These are phyloP conservation scores for Apostichopus parvimensis DNA, from an alignment of 35 echinoderm and acorn worm species.

Conservation along the genomic window DNA sequence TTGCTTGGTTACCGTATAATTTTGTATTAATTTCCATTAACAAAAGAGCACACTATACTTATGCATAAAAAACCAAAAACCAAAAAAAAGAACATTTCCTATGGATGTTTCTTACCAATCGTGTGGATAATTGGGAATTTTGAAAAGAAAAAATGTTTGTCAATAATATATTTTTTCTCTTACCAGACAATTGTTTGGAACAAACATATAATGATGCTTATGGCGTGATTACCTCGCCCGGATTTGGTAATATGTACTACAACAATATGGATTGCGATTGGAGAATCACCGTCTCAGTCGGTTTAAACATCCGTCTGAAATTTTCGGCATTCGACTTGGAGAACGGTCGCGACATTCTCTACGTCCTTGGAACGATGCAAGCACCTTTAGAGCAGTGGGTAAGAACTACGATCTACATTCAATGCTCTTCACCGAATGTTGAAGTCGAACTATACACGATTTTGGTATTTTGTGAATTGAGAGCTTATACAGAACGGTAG, in stretches of 20 bases:
- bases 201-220: constrained; percentile 24
- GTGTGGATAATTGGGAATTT: too few species aligned
- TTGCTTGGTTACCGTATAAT: too few species aligned
- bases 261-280: constrained; percentile 77
- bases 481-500: too few species aligned
- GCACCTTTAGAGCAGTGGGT: constrained; percentile 59
- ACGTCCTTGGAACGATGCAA: constrained; percentile 54
- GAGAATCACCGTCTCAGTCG: constrained; percentile 68
- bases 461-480: too few species aligned
- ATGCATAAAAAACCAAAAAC: too few species aligned
- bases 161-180: not conserved
- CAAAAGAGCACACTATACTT: too few species aligned
- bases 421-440: too few species aligned
- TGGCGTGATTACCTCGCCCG: constrained; percentile 76
- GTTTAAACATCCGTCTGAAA: constrained; percentile 57
- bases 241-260: constrained; percentile 62
- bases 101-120: too few species aligned
- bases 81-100: too few species aligned
- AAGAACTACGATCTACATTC: not conserved
- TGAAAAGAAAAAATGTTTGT: too few species aligned
- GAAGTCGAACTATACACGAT: too few species aligned
- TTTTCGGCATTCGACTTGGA: constrained; percentile 85
- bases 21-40: too few species aligned
- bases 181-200: constrained; percentile 80
- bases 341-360: constrained; percentile 64